Evolutionary conservation across 2,797 vertebrate species (phyloP).

Genomic region (Carduelis carduelis): DNA sequence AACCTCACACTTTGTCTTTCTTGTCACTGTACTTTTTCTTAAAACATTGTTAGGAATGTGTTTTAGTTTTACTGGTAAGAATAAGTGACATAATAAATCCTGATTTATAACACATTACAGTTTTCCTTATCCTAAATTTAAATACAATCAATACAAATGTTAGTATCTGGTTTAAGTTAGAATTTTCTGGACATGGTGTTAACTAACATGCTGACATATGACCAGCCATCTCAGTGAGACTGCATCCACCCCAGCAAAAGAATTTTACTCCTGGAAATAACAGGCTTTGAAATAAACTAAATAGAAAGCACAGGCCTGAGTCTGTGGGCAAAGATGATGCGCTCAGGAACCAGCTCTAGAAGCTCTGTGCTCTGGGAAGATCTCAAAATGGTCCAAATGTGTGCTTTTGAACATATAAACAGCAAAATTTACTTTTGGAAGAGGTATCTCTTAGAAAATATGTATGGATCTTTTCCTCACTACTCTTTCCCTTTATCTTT

Average conservation of each 20-base stretch:
- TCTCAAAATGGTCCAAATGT: not conserved
- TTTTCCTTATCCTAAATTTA: not conserved
- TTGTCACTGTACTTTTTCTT: not conserved
- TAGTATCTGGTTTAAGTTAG: not conserved
- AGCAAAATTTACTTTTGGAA: not conserved
- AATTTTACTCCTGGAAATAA: not conserved
- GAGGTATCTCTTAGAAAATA: not conserved
- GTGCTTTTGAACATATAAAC: not conserved
- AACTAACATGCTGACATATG: not conserved
- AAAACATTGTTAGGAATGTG: not conserved
- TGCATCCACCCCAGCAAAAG: not conserved
- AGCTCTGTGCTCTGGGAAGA: not conserved
- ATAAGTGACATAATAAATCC: not conserved
- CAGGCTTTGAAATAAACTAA: not conserved
- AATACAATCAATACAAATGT: not conserved
- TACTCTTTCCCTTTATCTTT: not conserved
- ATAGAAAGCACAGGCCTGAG: not conserved
- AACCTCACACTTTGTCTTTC: not conserved
- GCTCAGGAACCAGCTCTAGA: not conserved
- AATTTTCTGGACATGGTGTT: not conserved
- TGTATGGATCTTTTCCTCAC: not conserved
- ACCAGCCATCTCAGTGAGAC: not conserved
- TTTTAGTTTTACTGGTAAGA: not conserved
- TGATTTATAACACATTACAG: not conserved
- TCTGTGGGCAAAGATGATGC: not conserved